Base-by-base conservation (phyloP, 2,113 vertebrate species). In the Lepisosteus oculatus region DNA sequence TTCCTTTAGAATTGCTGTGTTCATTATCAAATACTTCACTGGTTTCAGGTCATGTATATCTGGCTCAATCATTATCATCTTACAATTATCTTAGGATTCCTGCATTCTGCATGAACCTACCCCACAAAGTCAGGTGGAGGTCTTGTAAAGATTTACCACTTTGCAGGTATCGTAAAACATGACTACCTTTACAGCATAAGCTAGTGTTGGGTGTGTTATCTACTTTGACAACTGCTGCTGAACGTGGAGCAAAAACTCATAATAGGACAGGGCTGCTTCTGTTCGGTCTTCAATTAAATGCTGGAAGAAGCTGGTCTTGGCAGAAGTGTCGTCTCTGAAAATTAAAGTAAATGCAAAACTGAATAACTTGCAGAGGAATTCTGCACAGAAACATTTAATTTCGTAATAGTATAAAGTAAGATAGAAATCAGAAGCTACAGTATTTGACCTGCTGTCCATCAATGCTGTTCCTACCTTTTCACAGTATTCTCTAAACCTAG, bases 191-290 rank as follows among this genome's bases (percentile, higher is more conserved):
- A 51, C 54, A n/a, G n/a, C 68, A 43, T 12, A n/a, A 56, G 41
- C 62, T 3, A 29, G 14, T 13, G 8, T 14, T 6, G 42, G 15
- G 9, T 3, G 51, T 42, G 13, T 56, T 72, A 55, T 78, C 79
- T 83, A 98, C 82, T 97, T 96, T 87, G 93, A 95, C 83, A 95
- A 86, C 77, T 98, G 96, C 82, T 95, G 93, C 85, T 97, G 96
- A 79, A 99, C 76, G 76, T 98, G 94, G 85, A 95, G 91, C 84
- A 99, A 90, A 83, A 99, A 99, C 77, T 98, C 96, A 4, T 93
- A 90, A 82, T 98, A 99, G 15, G 97, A 99, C 55, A 94, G 93
- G 2, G 93, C 92, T 1, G 93, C 90, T 81, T 99, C 97, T 0
- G 93, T 94, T 57, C 92, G 90, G 81, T 99, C 97, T 88, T 99